Percentiles rank a stretch among this genome's conserved stretches.
Evolutionary conservation across 2,113 vertebrate genomes (phyloP).

Genomic region (Mobula birostris): DNA sequence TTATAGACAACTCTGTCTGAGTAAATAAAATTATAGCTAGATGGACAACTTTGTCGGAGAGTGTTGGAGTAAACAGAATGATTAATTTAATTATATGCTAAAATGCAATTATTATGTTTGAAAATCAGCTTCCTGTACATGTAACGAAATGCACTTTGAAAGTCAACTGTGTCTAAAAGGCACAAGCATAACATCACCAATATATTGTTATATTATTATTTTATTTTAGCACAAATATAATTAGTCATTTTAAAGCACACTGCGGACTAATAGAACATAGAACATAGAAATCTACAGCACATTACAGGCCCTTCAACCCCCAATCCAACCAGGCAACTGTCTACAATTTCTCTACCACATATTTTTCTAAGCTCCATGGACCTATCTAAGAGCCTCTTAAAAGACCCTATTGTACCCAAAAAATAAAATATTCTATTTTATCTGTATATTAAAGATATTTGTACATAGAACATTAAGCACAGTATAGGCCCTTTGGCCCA

Average conservation of each 20-base stretch:
- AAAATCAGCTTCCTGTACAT: background rate
- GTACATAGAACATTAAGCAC: too few relatives aligned
- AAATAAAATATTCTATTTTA: background rate
- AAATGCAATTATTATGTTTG: conserved; percentile 8
- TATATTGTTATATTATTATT: too few relatives aligned
- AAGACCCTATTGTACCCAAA: too few relatives aligned
- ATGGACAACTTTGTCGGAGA: conserved; percentile 17
- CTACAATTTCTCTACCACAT: too few relatives aligned
- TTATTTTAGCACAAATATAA: background rate
- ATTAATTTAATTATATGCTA: conserved; percentile 24
- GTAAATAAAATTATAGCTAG: conserved; percentile 19
- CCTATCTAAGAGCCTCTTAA: too few relatives aligned
- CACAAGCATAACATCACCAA: background rate
- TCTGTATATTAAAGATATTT: background rate
- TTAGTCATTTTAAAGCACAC: background rate
- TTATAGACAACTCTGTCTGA: conserved; percentile 7
- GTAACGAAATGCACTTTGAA: background rate
- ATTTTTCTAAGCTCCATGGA: too few relatives aligned
- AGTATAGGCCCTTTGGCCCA: too few relatives aligned
- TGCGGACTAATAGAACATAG: background rate
- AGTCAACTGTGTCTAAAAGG: background rate
- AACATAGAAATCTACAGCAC: too few relatives aligned
- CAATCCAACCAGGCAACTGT: too few relatives aligned
- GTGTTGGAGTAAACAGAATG: conserved; percentile 15
- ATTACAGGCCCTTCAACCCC: too few relatives aligned